Evolutionary conservation across 2,888 invertebrate species (phyloP).

Genomic region (Parelbella ahira): DNA sequence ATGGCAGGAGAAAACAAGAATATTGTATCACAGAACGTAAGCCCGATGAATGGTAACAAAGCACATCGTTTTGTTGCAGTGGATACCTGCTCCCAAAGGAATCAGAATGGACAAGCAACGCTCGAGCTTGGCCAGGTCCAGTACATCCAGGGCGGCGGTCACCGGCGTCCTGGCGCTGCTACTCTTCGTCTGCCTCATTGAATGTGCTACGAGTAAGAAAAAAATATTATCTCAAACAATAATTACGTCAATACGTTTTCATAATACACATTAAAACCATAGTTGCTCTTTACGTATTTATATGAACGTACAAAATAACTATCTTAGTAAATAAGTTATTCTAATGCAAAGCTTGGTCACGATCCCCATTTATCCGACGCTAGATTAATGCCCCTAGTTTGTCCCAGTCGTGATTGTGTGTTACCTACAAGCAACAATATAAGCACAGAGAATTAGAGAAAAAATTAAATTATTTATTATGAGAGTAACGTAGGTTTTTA

Average conservation of each 20-base stretch:
- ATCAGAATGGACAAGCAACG: conserved; percentile 29
- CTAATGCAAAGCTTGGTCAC: conserved; percentile 3
- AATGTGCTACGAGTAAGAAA: conserved; percentile 79
- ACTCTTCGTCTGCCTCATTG: conserved; percentile 79
- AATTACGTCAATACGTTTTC: no score
- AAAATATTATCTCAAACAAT: no score
- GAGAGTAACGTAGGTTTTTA: no score
- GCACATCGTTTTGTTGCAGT: no score
- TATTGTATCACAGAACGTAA: no score
- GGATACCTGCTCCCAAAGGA: no score
- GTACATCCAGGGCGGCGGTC: conserved; percentile 40
- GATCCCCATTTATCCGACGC: conserved; percentile 9
- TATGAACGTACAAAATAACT: no score
- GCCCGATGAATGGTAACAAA: no score
- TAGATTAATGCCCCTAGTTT: conserved; percentile 16
- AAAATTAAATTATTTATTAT: conserved; percentile 2
- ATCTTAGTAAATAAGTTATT: conserved; percentile 1
- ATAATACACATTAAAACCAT: no score
- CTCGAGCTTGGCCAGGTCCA: conserved; percentile 29
- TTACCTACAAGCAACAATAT: background rate
- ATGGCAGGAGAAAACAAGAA: no score
- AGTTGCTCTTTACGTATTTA: no score
- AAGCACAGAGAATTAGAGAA: no score
- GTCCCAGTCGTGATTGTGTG: conserved; percentile 6
- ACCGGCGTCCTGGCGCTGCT: conserved; percentile 70